Base-by-base conservation (phyloP, 2,797 vertebrate species). In the Acanthurus lineatus region DNA sequence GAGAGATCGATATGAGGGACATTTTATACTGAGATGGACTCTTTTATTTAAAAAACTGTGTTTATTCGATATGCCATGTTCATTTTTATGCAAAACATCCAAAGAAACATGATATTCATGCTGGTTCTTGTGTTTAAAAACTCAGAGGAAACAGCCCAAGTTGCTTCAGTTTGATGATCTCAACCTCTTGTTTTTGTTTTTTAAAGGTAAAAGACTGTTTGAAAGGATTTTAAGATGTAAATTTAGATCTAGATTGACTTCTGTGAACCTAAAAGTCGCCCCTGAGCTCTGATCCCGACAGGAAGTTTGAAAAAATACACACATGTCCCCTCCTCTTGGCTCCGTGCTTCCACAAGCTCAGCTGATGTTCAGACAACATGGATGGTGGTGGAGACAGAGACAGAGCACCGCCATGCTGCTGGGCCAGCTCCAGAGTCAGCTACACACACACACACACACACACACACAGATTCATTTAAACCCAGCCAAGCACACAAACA, bases 301-400 rank as follows among this genome's bases (percentile, higher is more conserved):
- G 38, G 56, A 84, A 76, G 76, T 63, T 58, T 85, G 44, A 72
- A 38, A 69, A 66, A 49, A 82, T 92, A 92, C 90, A 83, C 90
- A 94, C 93, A 88, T 93, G 92, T 73, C 92, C 91, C 53, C 67
- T 86, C 77, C 91, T 79, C 6, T 82, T 76, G 67, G 81, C 86
- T 20, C 92, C 90, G 45, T 94, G 93, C 63, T 92, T 94, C 93
- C 93, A 94, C 78, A 92, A 88, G 83, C 90, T 92, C 84, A 94
- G 91, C 88, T 94, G 93, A 77, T 94, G 90, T 53, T 94, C 93
- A 78, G 93, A 94, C 79, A 94, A 87, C 91, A 94, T 93, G 76
- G 93, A 91, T 19, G 92, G 93, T 40, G 93, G 93, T 22, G 86
- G 93, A 83, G 88, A 84, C 87, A 92, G 91, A 86, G 91, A 91